Evolutionary conservation across 2,888 invertebrate species (phyloP).

Genomic region (Synanthedon andrenaeformis): DNA sequence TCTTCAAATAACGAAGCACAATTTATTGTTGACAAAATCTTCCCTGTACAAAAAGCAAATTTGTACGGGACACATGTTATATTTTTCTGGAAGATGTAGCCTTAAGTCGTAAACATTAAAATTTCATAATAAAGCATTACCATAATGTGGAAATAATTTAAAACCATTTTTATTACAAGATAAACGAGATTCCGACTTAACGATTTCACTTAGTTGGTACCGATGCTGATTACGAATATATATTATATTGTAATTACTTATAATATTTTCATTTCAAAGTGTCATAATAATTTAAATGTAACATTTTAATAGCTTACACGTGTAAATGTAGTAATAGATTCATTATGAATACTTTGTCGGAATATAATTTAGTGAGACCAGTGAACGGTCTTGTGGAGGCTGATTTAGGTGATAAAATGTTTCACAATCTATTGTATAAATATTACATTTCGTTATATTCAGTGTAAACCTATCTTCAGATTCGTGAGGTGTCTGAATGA

Average conservation of each 20-base stretch:
- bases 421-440: too few species aligned
- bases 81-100: neutral
- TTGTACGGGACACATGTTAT: too few species aligned
- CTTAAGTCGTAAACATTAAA: conserved; percentile 1
- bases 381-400: too few species aligned
- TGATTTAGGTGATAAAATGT: too few species aligned
- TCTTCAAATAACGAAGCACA: too few species aligned
- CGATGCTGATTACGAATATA: neutral
- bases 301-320: neutral
- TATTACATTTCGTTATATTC: conserved; percentile 4
- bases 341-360: too few species aligned
- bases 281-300: neutral
- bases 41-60: too few species aligned
- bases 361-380: too few species aligned
- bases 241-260: neutral
- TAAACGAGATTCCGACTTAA: neutral
- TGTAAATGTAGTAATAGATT: too few species aligned
- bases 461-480: conserved; percentile 16
- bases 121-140: conserved; percentile 8
- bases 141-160: conserved; percentile 9
- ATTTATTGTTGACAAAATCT: too few species aligned
- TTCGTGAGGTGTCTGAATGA: conserved; percentile 17
- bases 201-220: neutral
- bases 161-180: neutral
- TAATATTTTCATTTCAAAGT: neutral